A percentile compares a stretch with the other conserved stretches of the same genome.
These are phyloP conservation scores for Patella ulyssiponensis DNA, from an alignment of 2,888 invertebrate genomes.

Conservation along the genomic window DNA sequence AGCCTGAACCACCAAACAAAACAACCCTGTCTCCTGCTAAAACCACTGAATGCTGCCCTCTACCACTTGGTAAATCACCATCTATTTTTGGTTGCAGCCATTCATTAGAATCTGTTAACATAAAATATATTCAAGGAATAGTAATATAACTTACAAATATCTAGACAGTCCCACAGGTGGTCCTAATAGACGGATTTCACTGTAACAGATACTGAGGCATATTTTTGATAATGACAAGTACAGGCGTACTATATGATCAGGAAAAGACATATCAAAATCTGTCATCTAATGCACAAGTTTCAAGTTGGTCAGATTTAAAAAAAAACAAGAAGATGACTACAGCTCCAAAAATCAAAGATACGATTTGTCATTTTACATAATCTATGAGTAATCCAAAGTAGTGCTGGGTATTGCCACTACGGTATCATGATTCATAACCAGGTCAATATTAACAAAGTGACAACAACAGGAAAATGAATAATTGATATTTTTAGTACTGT, in stretches of 20 bases:
- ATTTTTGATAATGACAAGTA: no score
- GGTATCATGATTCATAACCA: no score
- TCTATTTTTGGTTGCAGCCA: constrained; percentile 63
- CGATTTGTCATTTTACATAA: no score
- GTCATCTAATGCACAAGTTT: constrained; percentile 23
- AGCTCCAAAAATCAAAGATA: no score
- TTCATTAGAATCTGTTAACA: constrained; percentile 56
- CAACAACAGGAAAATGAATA: no score
- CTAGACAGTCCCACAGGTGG: no score
- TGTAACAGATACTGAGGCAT: not conserved
- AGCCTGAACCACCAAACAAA: constrained; percentile 65
- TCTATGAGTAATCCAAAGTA: no score
- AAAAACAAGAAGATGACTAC: not conserved
- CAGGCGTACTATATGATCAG: no score
- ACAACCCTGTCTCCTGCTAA: constrained; percentile 58
- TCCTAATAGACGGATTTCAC: no score
- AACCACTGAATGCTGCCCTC: constrained; percentile 64
- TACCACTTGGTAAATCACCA: constrained; percentile 53
- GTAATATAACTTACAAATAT: not conserved
- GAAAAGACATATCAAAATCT: not conserved
- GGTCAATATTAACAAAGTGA: no score
- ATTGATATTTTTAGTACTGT: no score
- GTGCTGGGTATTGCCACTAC: no score
- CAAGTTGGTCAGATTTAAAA: constrained; percentile 27
- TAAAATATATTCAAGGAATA: constrained; percentile 8